A percentile compares a stretch with the other conserved stretches of the same genome.
These are phyloP conservation scores for Meloidogyne hapla DNA, from an alignment of 1,140 invertebrate species.

Conservation along the genomic window DNA sequence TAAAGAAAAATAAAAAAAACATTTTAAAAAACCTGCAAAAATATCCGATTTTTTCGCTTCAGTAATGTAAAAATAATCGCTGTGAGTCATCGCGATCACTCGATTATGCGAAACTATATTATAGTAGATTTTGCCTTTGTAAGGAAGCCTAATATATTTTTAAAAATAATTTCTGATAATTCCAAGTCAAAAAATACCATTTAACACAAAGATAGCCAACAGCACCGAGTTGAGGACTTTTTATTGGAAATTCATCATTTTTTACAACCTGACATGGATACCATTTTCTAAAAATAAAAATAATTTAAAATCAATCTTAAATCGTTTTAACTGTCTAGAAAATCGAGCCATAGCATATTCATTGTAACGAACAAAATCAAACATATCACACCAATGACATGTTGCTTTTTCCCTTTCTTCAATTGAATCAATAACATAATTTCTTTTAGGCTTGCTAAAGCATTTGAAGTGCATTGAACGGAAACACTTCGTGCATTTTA, in stretches of 20 bases:
- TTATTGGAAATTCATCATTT: slow-evolving; percentile 26
- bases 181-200: slow-evolving; percentile 7
- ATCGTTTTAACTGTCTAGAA: slow-evolving; percentile 14
- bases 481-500: slow-evolving; percentile 35
- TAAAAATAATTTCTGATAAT: background rate
- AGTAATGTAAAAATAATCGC: slow-evolving; percentile 39
- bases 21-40: slow-evolving; percentile 30
- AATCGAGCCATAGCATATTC: slow-evolving; percentile 37
- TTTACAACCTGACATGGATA: slow-evolving; percentile 35
- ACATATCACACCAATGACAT: slow-evolving; percentile 40
- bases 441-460: slow-evolving; percentile 19
- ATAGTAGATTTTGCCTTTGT: slow-evolving; percentile 30
- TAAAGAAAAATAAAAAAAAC: slow-evolving; percentile 15
- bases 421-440: background rate
- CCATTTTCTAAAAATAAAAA: slow-evolving; percentile 31
- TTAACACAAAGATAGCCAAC: slow-evolving; percentile 29
- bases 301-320: background rate
- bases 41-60: slow-evolving; percentile 32
- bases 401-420: slow-evolving; percentile 1
- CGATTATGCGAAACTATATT: slow-evolving; percentile 34
- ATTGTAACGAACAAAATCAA: slow-evolving; percentile 41
- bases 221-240: slow-evolving; percentile 22
- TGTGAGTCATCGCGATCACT: slow-evolving; percentile 33
- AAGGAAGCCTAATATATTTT: slow-evolving; percentile 38
- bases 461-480: slow-evolving; percentile 34